Evolutionary conservation across 2,888 invertebrate genomes (phyloP).

Genomic region (Caradrina kadenii): DNA sequence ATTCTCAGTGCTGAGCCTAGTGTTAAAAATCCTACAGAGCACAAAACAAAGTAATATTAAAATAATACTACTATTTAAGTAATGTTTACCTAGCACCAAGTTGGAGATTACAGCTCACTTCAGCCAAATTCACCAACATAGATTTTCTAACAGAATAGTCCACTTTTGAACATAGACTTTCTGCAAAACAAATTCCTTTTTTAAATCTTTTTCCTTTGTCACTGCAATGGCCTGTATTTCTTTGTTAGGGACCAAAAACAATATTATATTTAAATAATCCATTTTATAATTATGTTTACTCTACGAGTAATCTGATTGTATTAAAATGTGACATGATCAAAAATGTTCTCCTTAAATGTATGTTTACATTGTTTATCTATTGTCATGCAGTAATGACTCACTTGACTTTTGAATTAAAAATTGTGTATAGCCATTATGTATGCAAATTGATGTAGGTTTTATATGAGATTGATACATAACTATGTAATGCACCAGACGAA

Average conservation of each 20-base stretch:
- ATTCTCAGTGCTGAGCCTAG: too few relatives aligned
- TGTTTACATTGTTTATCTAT: slow-evolving; percentile 41
- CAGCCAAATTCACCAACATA: too few relatives aligned
- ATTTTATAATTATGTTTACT: not conserved
- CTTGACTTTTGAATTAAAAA: slow-evolving; percentile 13
- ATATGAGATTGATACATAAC: not conserved
- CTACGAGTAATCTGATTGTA: slow-evolving; percentile 18
- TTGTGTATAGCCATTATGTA: not conserved
- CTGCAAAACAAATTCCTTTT: too few relatives aligned
- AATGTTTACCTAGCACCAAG: too few relatives aligned
- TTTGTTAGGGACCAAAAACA: not conserved
- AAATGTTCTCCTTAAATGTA: slow-evolving; percentile 33
- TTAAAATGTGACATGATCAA: slow-evolving; percentile 25
- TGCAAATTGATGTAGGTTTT: not conserved
- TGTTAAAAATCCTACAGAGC: too few relatives aligned
- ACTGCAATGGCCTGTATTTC: not conserved
- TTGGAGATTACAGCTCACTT: too few relatives aligned
- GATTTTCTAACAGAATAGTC: too few relatives aligned
- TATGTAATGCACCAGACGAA: too few relatives aligned
- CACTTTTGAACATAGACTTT: too few relatives aligned
- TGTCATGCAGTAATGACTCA: slow-evolving; percentile 32
- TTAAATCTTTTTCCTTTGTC: too few relatives aligned
- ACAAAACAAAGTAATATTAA: too few relatives aligned
- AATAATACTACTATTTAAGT: not conserved
- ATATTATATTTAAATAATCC: not conserved